Base-by-base conservation (phyloP, 1,140 invertebrate genomes). In the Bombus huntii region DNA sequence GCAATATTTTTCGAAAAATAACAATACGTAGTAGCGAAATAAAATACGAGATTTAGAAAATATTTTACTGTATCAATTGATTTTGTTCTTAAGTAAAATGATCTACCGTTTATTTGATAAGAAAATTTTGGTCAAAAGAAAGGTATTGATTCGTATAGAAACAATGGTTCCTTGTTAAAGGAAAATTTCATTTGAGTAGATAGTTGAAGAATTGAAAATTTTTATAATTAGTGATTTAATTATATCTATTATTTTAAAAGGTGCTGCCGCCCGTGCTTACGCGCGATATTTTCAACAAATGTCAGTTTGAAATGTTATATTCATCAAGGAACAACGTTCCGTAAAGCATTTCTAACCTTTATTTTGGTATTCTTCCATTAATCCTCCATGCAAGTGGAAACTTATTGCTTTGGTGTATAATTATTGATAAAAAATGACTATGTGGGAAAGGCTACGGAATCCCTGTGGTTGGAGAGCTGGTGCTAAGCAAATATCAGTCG, bases 401-500 rank as follows among this genome's bases (percentile, higher is more conserved):
- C 13, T 37, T 6, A 34, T 22, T 22, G 10, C 18, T 44, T 47
- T 42, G 25, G 28, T 2, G 9, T 47, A 65, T 28, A 28, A n/a
- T 8, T 79, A 68, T 84, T 28, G n/a, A 57, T 59, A 53, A 70
- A 92, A 79, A 12, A 95, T 95, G 93, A 94, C 90, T 31, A 80
- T 96, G 39, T 93, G 91, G 87, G 95, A 96, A 68, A 94, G 94
- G 85, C 81, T 96, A 53, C 92, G 96, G 75, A 94, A 95, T 86
- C 95, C 94, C 53, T 96, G 95, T 71, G 91, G 91, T 34, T 94
- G 92, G 95, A 92, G 93, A 71, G 93, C 94, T 76, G 95, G 96
- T 80, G 94, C 95, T 22, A 95, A 94, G 81, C 95, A 95, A 88
- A 93, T 97, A 59, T 94, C 95, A 37, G 89, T 96, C 12, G 97